phyloP scores from a whole-genome alignment of 2,113 vertebrate species.

The Rhinichthys klamathensis region DNA sequence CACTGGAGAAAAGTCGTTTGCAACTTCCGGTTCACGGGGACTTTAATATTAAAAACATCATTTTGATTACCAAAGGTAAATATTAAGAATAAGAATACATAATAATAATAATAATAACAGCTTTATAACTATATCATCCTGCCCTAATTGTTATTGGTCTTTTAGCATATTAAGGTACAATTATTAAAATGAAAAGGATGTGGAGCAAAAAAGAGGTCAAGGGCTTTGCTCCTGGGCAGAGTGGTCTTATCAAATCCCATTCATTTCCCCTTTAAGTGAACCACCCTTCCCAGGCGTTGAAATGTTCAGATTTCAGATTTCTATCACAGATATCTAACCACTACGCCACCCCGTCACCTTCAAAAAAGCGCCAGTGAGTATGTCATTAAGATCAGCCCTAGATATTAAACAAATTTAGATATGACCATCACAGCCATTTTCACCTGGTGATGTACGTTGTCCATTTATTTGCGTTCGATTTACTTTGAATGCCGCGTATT shows the following conservation, averaged over 20 bases:
- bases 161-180: neutral
- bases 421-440: constrained; percentile 37
- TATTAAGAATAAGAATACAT: neutral
- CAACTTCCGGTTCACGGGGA: too few relatives aligned
- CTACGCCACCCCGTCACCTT: neutral
- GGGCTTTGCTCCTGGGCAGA: neutral
- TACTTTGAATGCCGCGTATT: constrained; percentile 19
- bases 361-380: neutral
- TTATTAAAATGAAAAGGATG: neutral
- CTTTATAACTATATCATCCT: neutral
- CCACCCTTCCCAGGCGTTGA: neutral
- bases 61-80: neutral
- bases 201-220: neutral
- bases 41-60: too few relatives aligned
- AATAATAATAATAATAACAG: neutral
- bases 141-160: neutral
- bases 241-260: neutral
- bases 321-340: neutral
- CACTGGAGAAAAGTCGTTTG: too few relatives aligned
- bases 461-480: constrained; percentile 51
- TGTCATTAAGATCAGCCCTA: constrained; percentile 6
- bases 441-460: constrained; percentile 19
- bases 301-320: neutral
- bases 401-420: constrained; percentile 14
- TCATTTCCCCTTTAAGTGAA: neutral